Evolutionary conservation across 1,140 invertebrate species (phyloP), one percentile per base, ranked within the genome.

Genomic region (Lepeophtheirus salmonis): DNA sequence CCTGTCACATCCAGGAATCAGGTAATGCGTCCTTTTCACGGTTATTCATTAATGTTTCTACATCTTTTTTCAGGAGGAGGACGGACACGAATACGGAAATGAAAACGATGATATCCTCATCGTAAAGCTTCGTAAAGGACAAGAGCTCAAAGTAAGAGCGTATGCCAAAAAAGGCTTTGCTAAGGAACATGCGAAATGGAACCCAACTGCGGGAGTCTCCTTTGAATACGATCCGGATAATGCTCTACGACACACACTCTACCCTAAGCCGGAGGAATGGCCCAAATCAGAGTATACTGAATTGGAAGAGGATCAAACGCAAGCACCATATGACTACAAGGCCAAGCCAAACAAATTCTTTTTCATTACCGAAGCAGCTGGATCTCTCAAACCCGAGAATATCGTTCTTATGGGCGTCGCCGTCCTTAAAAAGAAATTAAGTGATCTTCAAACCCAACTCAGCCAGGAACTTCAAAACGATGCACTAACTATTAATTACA

Each of bases 181-280:
- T 1, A 99, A 99, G 71, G 96, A 99, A 70, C 96, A 99, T 76
- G 95, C 96, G 1, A 99, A 99, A 73, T 99, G 95, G 95, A 98
- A 97, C 75, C 95, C 95, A 13, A 98, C 95, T 1, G 86, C 86
- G 64, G 91, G 91, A 61, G 94, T 99, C 13, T 84, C 84, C 41
- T 99, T 99, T 74, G 95, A 99, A 73, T 99, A 99, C 78, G 96
- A 99, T 75, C 96, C 96, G 2, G 96, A 99, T 70, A 99, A 99
- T 77, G 76, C 83, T 0, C 84, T 99, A 78, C 78, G 91, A 56
- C 96, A 99, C 68, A 98, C 95, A 0, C 76, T 94, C 1, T 96
- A 81, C 66, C 91, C 92, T 0, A 97, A 95, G 74, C 91, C 96
- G 49, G 92, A 97, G 70, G 95, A 98, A 74, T 99, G 95, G 95